Evolutionary conservation across 1,140 invertebrate species (phyloP).

Genomic region (Condylostylus longicornis): DNA sequence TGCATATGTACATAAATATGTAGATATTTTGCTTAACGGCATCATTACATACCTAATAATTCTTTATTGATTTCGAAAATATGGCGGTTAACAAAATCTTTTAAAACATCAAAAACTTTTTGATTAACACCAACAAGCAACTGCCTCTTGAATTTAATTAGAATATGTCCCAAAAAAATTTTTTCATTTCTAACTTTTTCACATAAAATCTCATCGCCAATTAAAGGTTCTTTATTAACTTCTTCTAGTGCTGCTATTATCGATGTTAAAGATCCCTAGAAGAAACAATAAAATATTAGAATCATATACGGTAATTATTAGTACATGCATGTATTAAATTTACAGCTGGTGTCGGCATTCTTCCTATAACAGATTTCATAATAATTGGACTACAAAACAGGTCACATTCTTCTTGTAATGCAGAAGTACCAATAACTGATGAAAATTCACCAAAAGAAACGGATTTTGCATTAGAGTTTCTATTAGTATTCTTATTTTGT

Average conservation of each 20-base stretch:
- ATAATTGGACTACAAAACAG: too few species aligned
- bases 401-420: slow-evolving; percentile 12
- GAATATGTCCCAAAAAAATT: slow-evolving; percentile 25
- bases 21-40: too few species aligned
- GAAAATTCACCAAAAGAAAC: slow-evolving; percentile 21
- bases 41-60: slow-evolving; percentile 1
- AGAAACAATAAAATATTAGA: neutral
- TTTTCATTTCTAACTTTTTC: slow-evolving; percentile 19
- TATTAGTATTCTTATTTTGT: slow-evolving; percentile 11
- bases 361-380: slow-evolving; percentile 14
- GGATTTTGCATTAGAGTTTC: slow-evolving; percentile 1
- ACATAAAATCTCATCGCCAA: slow-evolving; percentile 12
- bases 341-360: slow-evolving; percentile 21
- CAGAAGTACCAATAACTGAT: slow-evolving; percentile 23
- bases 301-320: neutral
- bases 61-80: neutral
- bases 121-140: slow-evolving; percentile 22
- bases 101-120: slow-evolving; percentile 22
- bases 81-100: slow-evolving; percentile 8
- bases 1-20: too few species aligned
- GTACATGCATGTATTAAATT: neutral
- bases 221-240: slow-evolving; percentile 13
- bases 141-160: slow-evolving; percentile 27
- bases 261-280: slow-evolving; percentile 20
- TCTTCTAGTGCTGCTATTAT: slow-evolving; percentile 18